Evolutionary conservation across 2,888 invertebrate genomes (phyloP).

Genomic region (Limnephilus marmoratus): DNA sequence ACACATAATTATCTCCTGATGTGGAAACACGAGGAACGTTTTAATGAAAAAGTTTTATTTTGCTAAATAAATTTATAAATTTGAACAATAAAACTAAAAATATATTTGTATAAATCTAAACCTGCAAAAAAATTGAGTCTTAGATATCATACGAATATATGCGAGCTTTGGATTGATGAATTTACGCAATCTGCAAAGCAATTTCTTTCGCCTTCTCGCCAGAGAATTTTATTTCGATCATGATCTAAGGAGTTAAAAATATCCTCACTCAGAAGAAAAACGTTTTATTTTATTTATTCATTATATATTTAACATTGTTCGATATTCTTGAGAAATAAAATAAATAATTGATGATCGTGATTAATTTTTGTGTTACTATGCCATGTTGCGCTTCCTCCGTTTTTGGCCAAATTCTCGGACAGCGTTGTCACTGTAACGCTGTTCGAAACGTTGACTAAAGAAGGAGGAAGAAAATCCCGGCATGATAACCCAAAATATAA

Average conservation of each 20-base stretch:
- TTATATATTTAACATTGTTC: no score
- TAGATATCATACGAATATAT: no score
- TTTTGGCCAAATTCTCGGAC: no score
- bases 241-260: not conserved
- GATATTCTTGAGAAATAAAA: no score
- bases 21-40: not conserved
- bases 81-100: not conserved
- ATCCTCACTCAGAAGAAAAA: not conserved
- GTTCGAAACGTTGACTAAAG: no score
- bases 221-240: not conserved
- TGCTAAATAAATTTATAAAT: not conserved
- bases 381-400: no score
- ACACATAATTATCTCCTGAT: not conserved
- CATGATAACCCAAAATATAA: no score
- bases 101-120: not conserved
- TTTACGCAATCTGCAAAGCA: not conserved
- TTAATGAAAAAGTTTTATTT: not conserved
- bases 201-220: not conserved
- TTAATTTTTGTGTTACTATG: no score
- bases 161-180: not conserved
- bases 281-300: no score
- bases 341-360: no score
- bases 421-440: no score
- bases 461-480: no score
- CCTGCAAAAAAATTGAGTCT: not conserved